Percentiles rank a stretch among this genome's conserved stretches.
phyloP scores from a whole-genome alignment of 2,888 invertebrate species.

The Clostera curtula region DNA sequence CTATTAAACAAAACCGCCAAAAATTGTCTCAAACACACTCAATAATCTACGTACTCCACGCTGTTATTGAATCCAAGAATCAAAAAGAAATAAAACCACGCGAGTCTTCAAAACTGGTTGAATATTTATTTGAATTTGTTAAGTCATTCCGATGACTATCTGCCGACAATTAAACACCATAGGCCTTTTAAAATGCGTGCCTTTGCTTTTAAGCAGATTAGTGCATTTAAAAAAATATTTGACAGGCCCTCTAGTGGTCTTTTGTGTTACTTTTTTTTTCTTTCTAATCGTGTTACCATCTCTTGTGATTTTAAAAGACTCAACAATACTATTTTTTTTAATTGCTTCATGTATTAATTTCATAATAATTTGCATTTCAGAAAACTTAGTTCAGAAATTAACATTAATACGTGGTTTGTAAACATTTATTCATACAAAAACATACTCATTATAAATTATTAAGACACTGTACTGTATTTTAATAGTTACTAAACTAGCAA shows the following conservation, averaged over 20 bases:
- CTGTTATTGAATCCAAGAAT: conserved; percentile 32
- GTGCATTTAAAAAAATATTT: conserved; percentile 36
- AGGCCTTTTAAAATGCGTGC: conserved; percentile 43
- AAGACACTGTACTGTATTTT: too few species aligned
- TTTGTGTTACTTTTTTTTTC: conserved; percentile 25
- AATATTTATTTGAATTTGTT: conserved; percentile 58
- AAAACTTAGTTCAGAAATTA: too few species aligned
- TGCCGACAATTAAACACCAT: conserved; percentile 47
- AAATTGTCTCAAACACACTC: conserved; percentile 18
- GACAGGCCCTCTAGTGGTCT: conserved; percentile 38
- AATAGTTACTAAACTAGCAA: too few species aligned
- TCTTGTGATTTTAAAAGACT: too few species aligned
- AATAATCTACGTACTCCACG: conserved; percentile 17
- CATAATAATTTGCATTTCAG: too few species aligned
- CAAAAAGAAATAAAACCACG: conserved; percentile 23
- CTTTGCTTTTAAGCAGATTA: conserved; percentile 42
- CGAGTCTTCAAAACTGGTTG: conserved; percentile 21
- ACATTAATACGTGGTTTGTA: too few species aligned
- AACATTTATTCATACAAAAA: too few species aligned
- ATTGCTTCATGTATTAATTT: too few species aligned
- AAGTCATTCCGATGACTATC: conserved; percentile 57
- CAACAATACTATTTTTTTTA: too few species aligned
- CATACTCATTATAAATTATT: too few species aligned
- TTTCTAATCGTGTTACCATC: conserved; percentile 21
- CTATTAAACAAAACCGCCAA: neutral